Percentiles rank a stretch among this genome's conserved stretches.
These are phyloP conservation scores for Metallyticus violacea DNA, from an alignment of 2,888 invertebrate genomes.

Conservation along the genomic window DNA sequence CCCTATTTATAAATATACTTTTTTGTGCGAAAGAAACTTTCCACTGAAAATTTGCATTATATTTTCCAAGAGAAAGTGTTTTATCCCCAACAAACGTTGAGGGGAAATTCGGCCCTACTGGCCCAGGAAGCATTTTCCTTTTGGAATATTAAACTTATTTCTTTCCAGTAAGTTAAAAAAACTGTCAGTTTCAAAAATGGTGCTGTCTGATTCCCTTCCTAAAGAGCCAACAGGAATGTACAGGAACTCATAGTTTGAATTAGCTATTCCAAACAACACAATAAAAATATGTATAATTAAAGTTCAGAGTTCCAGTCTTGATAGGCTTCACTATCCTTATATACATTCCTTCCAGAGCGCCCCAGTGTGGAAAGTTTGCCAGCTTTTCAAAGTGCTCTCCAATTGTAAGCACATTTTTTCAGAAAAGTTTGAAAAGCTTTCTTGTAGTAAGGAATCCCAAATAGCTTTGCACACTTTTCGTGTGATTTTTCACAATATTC, in stretches of 20 bases:
- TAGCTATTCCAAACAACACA: not conserved
- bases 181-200: not conserved
- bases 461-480: not conserved
- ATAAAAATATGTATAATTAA: not conserved
- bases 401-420: no score
- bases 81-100: not conserved
- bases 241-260: not conserved
- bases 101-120: no score
- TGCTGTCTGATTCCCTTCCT: not conserved
- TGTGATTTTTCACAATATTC: not conserved
- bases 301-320: not conserved
- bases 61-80: not conserved
- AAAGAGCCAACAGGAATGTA: not conserved
- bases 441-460: not conserved
- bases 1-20: no score
- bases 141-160: not conserved
- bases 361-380: not conserved
- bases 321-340: not conserved
- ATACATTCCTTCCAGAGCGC: not conserved
- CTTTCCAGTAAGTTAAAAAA: not conserved
- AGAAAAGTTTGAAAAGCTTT: not conserved
- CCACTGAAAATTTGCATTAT: not conserved
- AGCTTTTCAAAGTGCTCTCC: not conserved
- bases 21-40: not conserved
- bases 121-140: not conserved